Conservation (phyloP, 2,113 vertebrate genomes). For the Pantherophis guttatus region DNA sequence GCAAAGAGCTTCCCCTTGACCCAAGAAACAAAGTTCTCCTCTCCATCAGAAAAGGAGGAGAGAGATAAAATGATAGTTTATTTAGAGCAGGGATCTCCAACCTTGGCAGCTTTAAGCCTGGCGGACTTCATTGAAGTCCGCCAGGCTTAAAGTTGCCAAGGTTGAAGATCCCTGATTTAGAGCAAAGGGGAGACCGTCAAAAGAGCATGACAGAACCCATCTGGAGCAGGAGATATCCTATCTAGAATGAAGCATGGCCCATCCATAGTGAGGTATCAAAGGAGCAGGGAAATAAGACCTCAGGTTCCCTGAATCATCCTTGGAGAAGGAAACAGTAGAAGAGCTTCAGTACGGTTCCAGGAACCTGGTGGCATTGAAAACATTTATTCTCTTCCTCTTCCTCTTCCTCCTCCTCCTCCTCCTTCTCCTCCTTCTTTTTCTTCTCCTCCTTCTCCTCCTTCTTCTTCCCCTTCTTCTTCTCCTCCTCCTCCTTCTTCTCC, state of each 20-base stretch:
- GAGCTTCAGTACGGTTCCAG: background rate
- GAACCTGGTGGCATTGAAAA: background rate
- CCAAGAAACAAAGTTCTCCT: background rate
- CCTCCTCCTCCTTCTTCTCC: too few species aligned
- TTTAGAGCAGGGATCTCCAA: background rate
- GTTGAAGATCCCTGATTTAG: background rate
- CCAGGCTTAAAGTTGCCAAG: too few species aligned
- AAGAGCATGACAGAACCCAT: too few species aligned
- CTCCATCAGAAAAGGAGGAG: background rate
- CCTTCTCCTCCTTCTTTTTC: too few species aligned
- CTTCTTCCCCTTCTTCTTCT: accelerated
- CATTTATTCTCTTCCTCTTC: too few species aligned
- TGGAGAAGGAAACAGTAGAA: background rate
- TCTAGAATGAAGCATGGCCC: background rate
- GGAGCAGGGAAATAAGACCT: background rate
- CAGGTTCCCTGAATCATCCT: background rate
- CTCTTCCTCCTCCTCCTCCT: too few species aligned
- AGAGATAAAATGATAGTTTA: background rate
- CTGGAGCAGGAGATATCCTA: background rate
- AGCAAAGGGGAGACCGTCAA: background rate
- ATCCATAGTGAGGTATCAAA: background rate
- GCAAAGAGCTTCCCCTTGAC: background rate
- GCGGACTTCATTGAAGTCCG: too few species aligned
- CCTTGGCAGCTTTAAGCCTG: too few species aligned
- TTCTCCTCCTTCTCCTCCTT: too few species aligned